phyloP scores from a whole-genome alignment of 1,140 invertebrate genomes.

The Panagrolaimus sp. region DNA sequence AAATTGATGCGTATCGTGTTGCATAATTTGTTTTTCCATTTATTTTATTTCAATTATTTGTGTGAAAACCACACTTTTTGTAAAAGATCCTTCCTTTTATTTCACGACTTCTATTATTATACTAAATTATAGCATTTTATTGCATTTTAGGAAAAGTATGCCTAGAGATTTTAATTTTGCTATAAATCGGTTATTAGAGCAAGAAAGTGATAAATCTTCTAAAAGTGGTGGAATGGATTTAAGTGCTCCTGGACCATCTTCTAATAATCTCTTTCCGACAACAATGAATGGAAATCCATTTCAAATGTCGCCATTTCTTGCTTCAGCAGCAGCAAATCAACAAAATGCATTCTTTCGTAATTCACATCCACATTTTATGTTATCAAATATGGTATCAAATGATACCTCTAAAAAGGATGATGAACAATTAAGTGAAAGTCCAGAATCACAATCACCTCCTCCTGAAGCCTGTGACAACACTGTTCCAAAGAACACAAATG shows the following conservation, averaged over 20 bases:
- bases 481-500: background rate
- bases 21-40: too few relatives aligned
- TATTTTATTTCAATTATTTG: too few relatives aligned
- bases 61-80: too few relatives aligned
- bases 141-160: background rate
- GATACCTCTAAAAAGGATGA: background rate
- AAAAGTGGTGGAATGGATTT: background rate
- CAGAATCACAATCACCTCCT: slow-evolving; percentile 3
- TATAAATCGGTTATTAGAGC: slow-evolving; percentile 9
- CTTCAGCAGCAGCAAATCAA: background rate
- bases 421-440: background rate
- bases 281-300: background rate
- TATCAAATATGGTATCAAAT: background rate
- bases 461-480: background rate
- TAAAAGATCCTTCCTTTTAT: too few relatives aligned
- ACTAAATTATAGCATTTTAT: too few relatives aligned
- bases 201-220: background rate
- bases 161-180: slow-evolving; percentile 13
- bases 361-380: slow-evolving; percentile 9
- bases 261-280: background rate
- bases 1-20: too few relatives aligned
- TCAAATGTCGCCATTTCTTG: background rate
- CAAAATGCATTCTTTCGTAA: background rate
- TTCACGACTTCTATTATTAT: too few relatives aligned
- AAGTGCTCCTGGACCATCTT: slow-evolving; percentile 4